Evolutionary conservation across 2,888 invertebrate genomes (phyloP), one percentile per base, ranked within the genome.

Genomic region (Polyommatus iphigenia): DNA sequence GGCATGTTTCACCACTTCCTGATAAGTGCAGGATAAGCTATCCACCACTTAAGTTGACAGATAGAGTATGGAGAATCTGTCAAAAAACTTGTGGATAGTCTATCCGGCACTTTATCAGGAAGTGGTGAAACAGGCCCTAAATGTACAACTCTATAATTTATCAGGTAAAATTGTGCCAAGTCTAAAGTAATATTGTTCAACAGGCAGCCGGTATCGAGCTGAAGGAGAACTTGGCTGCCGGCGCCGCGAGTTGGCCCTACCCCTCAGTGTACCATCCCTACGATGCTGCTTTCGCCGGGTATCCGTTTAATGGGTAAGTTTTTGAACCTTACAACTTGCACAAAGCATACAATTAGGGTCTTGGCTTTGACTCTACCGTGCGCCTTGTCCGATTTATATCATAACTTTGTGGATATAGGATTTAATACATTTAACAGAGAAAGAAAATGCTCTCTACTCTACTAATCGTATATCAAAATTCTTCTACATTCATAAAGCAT

Each of bases 251-350:
- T 79, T 98, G 98, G 98, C 98, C 98, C 83, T 98, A 98, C 91
- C 97, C 98, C 78, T 96, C 98, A 71, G 97, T 98, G 82, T 98
- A 98, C 92, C 98, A 98, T 92, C 98, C 98, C 77, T 98, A 98
- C 92, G 98, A 99, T 87, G 97, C 98, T 80, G 97, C 98, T 79
- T 97, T 98, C 89, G 97, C 98, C 80, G 97, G 98, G 85, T 98
- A 99, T 95, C 98, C 98, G 82, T 99, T 98, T 94, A 98, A 98
- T 94, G 98, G 98, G 98, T 98, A 94, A 98, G 98, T 90, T 77
- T 46, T 46, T 13, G 10, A 46, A 46, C 10, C 20, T 73, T 41
- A n/a, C 13, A 13, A 20, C 8, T 29, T 29, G 15, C 29, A 67
- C 29, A 15, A 20, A 62, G 24, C 13, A 24, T 13, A 20, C 13